phyloP scores from a whole-genome alignment of 2,113 vertebrate species.

The Galeopterus variegatus region DNA sequence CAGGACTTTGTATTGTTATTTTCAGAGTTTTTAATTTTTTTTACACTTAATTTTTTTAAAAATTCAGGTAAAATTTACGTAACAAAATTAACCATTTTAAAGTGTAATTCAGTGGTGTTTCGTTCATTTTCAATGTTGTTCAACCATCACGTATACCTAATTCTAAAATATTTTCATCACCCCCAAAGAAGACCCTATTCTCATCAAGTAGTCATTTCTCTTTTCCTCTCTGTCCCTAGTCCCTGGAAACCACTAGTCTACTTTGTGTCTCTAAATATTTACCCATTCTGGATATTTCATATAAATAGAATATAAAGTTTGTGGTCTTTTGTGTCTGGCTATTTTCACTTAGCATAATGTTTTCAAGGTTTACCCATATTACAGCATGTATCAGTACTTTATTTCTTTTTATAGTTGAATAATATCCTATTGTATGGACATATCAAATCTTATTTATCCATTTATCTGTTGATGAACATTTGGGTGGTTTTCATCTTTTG shows the following conservation, averaged over 20 bases:
- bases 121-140: too few relatives aligned
- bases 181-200: neutral
- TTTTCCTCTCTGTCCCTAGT: too few relatives aligned
- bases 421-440: too few relatives aligned
- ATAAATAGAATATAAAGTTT: rapidly evolving
- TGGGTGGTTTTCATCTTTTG: too few relatives aligned
- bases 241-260: too few relatives aligned
- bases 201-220: neutral
- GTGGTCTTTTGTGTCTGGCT: neutral
- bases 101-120: neutral
- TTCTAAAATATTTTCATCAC: neutral
- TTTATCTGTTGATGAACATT: neutral
- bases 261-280: neutral
- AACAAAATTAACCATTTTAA: neutral
- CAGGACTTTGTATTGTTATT: neutral
- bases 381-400: neutral
- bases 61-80: neutral
- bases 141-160: neutral
- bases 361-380: neutral
- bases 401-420: neutral
- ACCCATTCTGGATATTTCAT: neutral
- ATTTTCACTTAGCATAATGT: neutral
- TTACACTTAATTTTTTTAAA: neutral
- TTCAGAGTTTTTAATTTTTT: neutral
- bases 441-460: neutral